Conservation (phyloP, 2,888 invertebrate genomes). For the Carpatolechia fugitivella region DNA sequence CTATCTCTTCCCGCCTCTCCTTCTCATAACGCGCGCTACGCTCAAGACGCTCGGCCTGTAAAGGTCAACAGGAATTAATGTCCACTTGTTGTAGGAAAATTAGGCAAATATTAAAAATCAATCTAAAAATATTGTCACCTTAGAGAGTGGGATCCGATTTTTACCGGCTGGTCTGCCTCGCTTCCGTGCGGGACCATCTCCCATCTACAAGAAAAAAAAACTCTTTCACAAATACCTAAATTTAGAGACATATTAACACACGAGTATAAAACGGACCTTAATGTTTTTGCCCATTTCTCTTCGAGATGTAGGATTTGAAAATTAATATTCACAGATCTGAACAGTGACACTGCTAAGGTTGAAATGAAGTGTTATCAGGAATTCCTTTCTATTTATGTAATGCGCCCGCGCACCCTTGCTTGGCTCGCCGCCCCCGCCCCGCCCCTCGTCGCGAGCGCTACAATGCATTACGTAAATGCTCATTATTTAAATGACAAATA, state of each 20-base stretch:
- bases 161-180: constrained; percentile 9
- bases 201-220: not conserved
- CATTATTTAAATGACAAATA: no score
- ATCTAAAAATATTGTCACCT: no score
- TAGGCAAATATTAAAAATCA: no score
- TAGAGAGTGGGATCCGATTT: not conserved
- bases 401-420: not conserved
- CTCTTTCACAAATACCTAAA: not conserved
- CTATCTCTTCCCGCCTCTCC: constrained; percentile 41
- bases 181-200: not conserved
- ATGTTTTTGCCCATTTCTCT: no score
- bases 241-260: no score
- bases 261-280: no score
- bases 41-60: constrained; percentile 44
- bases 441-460: no score
- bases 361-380: not conserved
- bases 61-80: not conserved
- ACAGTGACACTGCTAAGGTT: not conserved
- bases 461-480: no score
- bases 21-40: constrained; percentile 50
- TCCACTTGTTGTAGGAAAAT: not conserved
- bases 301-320: no score
- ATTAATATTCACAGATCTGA: not conserved
- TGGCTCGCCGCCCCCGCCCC: not conserved
- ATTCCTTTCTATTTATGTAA: not conserved